Conservation (phyloP, 2,113 vertebrate genomes). For the Vulpes lagopus region DNA sequence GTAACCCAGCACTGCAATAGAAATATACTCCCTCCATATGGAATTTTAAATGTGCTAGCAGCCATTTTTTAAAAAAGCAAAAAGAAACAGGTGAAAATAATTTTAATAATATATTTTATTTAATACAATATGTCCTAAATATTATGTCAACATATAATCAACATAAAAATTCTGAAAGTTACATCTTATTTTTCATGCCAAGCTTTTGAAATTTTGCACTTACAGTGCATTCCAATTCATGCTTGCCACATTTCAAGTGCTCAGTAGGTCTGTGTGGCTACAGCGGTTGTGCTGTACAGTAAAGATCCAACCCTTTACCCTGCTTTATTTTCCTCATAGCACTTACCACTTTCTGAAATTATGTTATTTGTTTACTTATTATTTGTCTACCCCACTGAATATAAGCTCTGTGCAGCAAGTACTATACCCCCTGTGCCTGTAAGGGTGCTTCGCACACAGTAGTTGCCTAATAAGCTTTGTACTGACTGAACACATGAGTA, state of each 20-base stretch:
- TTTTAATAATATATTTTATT: slow-evolving; percentile 16
- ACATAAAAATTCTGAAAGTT: background rate
- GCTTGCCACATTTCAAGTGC: background rate
- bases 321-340: background rate
- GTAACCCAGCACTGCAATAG: background rate
- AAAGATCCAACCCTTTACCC: background rate
- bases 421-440: background rate
- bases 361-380: background rate
- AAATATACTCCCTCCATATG: background rate
- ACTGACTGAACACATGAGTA: too few species aligned
- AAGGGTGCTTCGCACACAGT: background rate
- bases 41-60: background rate
- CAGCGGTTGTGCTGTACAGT: background rate
- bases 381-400: background rate
- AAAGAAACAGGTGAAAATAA: slow-evolving; percentile 6
- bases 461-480: background rate
- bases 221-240: background rate
- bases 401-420: background rate
- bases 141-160: background rate
- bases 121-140: background rate
- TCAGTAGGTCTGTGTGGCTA: background rate
- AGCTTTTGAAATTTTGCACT: background rate
- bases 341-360: background rate
- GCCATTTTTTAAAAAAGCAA: background rate
- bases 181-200: background rate